Evolutionary conservation across 2,113 vertebrate genomes (phyloP).

Genomic region (Bettongia penicillata): DNA sequence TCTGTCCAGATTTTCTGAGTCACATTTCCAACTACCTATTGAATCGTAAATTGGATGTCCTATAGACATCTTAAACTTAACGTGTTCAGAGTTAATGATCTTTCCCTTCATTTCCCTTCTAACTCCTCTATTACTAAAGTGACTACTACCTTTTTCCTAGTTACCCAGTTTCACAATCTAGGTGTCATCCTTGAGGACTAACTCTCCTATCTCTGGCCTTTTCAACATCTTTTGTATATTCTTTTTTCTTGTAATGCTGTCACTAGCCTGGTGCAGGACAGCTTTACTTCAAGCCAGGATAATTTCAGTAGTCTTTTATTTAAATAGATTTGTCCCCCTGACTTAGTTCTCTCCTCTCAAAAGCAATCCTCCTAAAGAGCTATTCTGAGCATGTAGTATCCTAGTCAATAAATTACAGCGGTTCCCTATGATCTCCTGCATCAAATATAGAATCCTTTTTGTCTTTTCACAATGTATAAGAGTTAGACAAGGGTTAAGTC

Average conservation of each 20-base stretch:
- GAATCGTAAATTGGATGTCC: not conserved
- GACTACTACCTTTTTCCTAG: not conserved
- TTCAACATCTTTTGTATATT: not conserved
- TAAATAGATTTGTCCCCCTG: not conserved
- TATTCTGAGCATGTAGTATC: not conserved
- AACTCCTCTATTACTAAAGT: not conserved
- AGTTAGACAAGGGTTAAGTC: too few species aligned
- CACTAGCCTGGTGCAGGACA: not conserved
- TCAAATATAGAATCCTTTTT: not conserved
- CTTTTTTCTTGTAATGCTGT: not conserved
- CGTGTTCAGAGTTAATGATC: not conserved
- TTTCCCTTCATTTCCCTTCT: not conserved
- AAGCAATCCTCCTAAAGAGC: not conserved
- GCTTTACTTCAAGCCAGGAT: not conserved
- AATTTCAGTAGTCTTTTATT: not conserved
- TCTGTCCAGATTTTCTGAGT: not conserved
- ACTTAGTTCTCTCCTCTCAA: not conserved
- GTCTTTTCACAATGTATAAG: not conserved
- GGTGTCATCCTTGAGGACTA: not conserved
- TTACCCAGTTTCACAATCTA: not conserved
- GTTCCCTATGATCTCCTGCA: not conserved
- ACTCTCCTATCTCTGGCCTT: not conserved
- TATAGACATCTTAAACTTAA: not conserved
- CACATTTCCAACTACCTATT: not conserved
- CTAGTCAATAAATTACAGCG: not conserved